A percentile compares a stretch with the other conserved stretches of the same genome.
Evolutionary conservation across 2,888 invertebrate genomes (phyloP).

Genomic region (Trissolcus japonicus): DNA sequence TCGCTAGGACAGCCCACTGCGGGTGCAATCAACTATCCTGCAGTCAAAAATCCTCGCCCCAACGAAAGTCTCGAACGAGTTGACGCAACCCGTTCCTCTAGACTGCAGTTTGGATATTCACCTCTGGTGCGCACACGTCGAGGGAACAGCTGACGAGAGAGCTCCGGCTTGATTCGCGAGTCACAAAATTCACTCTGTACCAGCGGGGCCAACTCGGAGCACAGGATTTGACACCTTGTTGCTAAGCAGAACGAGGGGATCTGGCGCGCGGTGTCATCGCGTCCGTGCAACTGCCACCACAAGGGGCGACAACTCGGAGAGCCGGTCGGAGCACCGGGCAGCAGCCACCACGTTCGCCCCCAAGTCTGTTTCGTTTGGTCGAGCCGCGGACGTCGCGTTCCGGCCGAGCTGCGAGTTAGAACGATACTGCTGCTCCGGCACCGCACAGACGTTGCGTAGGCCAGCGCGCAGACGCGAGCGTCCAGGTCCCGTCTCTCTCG

Average conservation of each 20-base stretch:
- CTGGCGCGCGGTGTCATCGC: background rate
- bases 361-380: background rate
- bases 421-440: constrained; percentile 69
- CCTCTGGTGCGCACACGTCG: constrained; percentile 55
- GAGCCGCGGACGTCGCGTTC: constrained; percentile 25
- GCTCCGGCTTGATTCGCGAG: constrained; percentile 55
- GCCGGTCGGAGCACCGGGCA: constrained; percentile 4
- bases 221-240: constrained; percentile 19
- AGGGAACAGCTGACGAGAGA: constrained; percentile 64
- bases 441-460: constrained; percentile 34
- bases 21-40: background rate
- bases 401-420: constrained; percentile 58
- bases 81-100: background rate
- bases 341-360: constrained; percentile 15
- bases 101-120: constrained; percentile 22
- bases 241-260: constrained; percentile 16
- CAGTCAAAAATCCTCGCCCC: constrained; percentile 1
- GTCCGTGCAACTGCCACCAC: background rate
- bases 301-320: background rate
- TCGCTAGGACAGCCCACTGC: no score
- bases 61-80: no score
- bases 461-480: constrained; percentile 59
- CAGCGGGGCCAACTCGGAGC: constrained; percentile 8
- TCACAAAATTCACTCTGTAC: constrained; percentile 11
- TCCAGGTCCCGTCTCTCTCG: constrained; percentile 48